Percentiles rank a stretch among this genome's conserved stretches.
phyloP scores from a whole-genome alignment of 2,797 vertebrate genomes.

The Halcyon chelicuti region DNA sequence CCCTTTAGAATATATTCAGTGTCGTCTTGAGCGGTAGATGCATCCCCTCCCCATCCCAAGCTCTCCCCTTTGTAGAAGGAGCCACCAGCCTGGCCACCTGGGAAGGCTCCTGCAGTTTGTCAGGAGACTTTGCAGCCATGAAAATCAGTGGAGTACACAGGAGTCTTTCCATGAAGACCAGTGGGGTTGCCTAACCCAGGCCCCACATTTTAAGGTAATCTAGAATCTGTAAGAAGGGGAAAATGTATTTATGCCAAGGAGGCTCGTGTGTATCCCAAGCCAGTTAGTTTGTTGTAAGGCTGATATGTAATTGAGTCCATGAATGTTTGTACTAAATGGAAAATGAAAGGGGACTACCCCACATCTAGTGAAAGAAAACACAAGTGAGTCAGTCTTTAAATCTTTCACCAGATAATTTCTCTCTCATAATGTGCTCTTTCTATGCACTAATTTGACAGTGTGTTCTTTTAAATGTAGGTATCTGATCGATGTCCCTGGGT shows the following conservation, averaged over 20 bases:
- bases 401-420: conserved; percentile 71
- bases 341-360: conserved; percentile 38
- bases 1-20: background rate
- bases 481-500: conserved; percentile 52
- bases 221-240: background rate
- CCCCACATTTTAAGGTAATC: background rate
- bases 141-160: rapidly evolving
- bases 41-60: background rate
- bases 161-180: background rate
- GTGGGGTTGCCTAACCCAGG: background rate
- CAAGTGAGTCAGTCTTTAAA: conserved; percentile 60
- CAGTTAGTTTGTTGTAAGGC: background rate
- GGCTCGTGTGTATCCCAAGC: background rate
- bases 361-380: conserved; percentile 65
- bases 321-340: conserved; percentile 29
- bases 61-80: background rate
- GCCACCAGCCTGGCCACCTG: background rate
- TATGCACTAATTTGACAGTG: conserved; percentile 71
- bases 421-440: conserved; percentile 64
- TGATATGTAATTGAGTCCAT: background rate
- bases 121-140: rapidly evolving
- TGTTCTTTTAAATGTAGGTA: conserved; percentile 68
- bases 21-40: background rate
- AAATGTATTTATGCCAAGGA: background rate
- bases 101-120: background rate